phyloP scores from a whole-genome alignment of 2,797 vertebrate species.

The Ficedula albicollis region DNA sequence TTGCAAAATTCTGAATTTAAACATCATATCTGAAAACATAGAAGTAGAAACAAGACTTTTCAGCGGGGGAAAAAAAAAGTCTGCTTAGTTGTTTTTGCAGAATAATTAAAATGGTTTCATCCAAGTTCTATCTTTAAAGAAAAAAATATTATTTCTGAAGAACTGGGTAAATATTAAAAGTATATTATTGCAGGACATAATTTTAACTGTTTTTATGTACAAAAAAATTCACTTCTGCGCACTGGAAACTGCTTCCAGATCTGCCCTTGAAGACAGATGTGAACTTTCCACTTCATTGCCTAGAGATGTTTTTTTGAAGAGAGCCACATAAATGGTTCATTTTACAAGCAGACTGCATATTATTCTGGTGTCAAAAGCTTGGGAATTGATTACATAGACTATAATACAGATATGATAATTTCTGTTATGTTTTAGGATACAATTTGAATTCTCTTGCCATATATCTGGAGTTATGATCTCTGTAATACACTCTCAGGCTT shows the following conservation, averaged over 20 bases:
- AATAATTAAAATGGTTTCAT: neutral
- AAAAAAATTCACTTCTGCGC: neutral
- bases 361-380: constrained; percentile 5
- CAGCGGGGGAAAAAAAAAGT: neutral
- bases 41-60: neutral
- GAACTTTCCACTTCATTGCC: constrained; percentile 57
- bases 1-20: neutral
- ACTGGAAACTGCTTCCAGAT: constrained; percentile 17
- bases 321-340: constrained; percentile 22
- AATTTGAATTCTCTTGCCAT: neutral
- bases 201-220: neutral
- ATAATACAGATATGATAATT: neutral
- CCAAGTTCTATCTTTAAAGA: neutral
- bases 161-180: neutral
- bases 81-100: neutral
- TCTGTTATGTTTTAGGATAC: neutral
- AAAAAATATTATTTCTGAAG: neutral
- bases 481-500: neutral
- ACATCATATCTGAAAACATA: neutral
- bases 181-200: neutral
- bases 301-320: neutral
- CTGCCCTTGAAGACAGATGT: constrained; percentile 61
- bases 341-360: constrained; percentile 1
- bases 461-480: neutral
- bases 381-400: neutral